These are phyloP conservation scores for Diaphora mendica DNA, from an alignment of 2,888 invertebrate species.

Conservation along the genomic window DNA sequence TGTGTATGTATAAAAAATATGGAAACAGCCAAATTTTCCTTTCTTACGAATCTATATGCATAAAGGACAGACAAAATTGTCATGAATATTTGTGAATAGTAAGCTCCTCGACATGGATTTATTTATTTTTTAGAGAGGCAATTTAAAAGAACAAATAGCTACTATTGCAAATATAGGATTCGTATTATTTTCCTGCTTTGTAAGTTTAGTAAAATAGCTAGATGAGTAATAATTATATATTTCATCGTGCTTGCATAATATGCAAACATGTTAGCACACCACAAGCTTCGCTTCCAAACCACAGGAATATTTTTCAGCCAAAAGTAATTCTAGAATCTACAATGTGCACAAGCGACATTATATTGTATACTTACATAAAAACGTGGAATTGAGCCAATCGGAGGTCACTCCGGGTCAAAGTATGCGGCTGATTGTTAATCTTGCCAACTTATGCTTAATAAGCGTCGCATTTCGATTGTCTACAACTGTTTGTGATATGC, in stretches of 20 bases:
- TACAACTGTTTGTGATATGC: slow-evolving; percentile 17
- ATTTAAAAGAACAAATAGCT: neutral
- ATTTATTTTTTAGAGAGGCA: slow-evolving; percentile 11
- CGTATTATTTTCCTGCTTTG: neutral
- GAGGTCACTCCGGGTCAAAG: slow-evolving; percentile 50
- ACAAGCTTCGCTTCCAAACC: slow-evolving; percentile 17
- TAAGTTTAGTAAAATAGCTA: neutral
- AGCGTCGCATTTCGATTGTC: slow-evolving; percentile 35
- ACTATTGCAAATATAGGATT: neutral
- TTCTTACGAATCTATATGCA: slow-evolving; percentile 12
- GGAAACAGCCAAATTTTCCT: slow-evolving; percentile 7
- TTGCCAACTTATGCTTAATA: slow-evolving; percentile 52
- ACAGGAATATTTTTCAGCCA: slow-evolving; percentile 5
- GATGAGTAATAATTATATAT: neutral
- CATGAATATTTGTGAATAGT: slow-evolving; percentile 45
- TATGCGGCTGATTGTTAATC: slow-evolving; percentile 49
- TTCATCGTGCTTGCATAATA: slow-evolving; percentile 29
- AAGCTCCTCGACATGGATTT: slow-evolving; percentile 43
- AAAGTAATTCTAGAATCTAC: slow-evolving; percentile 7
- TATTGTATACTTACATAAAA: slow-evolving; percentile 31
- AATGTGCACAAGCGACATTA: slow-evolving; percentile 17
- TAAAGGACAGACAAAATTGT: slow-evolving; percentile 26
- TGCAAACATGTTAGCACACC: slow-evolving; percentile 28
- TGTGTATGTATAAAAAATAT: slow-evolving; percentile 12
- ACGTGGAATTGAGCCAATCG: slow-evolving; percentile 57